Evolutionary conservation across 2,888 invertebrate species (phyloP), one percentile per base, ranked within the genome.

Genomic region (Noctua fimbriata): DNA sequence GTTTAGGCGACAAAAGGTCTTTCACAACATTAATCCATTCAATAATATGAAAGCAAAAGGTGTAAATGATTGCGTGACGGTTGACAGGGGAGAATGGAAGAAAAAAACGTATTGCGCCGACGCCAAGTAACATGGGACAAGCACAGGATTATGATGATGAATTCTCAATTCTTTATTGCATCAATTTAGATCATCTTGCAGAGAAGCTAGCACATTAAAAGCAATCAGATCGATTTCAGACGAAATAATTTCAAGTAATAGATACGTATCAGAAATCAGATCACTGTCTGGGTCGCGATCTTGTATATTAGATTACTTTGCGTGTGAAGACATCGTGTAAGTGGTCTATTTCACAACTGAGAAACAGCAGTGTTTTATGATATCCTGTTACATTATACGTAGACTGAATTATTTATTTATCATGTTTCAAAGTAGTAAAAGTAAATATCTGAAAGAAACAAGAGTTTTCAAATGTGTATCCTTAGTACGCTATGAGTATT

Each of bases 211-310:
- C 6, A 58, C 18, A 28, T 49, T 44, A 14, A 49, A 41, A n/a
- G 41, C 60, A 72, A 71, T 78, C 32, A 73, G 16, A 70, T 76
- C 60, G 14, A 58, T 41, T 74, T 14, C 24, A 72, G 28, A 75
- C 52, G 44, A 88, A 88, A 84, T 80, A 55, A 32, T 47, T 71
- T 24, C 52, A 70, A 69, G 79, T 79, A 66, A 79, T 88, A 84
- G 87, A 88, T 88, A 81, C 49, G 67, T 78, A 84, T 84, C 69
- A 79, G 55, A 58, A 58, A 76, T 70, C 49, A 41, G 44, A 73
- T 71, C 74, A 78, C 80, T 84, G 75, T 83, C 76, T 83, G 73
- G 78, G 77, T 88, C 83, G 86, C 85, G 83, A 85, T 88, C 83
- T 84, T 86, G 84, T 87, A 73, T 67, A 78, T 79, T 74, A 82